phyloP scores from a whole-genome alignment of 2,797 vertebrate species.

The Ficedula albicollis region DNA sequence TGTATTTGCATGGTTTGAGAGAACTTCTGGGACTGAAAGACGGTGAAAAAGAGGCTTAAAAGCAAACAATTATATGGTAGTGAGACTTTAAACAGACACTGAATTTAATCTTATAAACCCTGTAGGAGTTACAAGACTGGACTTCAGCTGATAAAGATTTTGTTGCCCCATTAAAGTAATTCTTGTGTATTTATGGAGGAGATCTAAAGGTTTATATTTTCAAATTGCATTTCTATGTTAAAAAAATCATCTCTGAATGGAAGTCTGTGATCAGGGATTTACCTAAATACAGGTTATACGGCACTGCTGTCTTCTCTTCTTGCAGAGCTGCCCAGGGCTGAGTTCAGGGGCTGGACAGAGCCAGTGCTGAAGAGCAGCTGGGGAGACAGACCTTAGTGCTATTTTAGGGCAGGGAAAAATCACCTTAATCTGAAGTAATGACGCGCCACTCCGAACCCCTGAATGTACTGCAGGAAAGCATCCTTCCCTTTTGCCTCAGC shows the following conservation, averaged over 20 bases:
- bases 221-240: background rate
- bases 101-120: background rate
- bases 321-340: background rate
- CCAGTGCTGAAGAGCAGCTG: background rate
- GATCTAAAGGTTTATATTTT: background rate
- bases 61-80: background rate
- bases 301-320: background rate
- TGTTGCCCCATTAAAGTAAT: background rate
- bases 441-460: background rate
- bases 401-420: background rate
- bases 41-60: conserved; percentile 6
- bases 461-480: background rate
- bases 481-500: background rate
- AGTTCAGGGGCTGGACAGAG: background rate
- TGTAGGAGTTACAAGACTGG: background rate
- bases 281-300: background rate
- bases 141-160: background rate
- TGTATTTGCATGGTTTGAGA: conserved; percentile 14
- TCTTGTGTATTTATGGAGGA: background rate
- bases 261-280: background rate
- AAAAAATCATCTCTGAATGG: background rate
- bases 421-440: background rate
- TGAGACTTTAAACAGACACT: background rate
- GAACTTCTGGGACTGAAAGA: background rate
- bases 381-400: background rate